Base-by-base conservation (phyloP, 1,140 invertebrate species). In the Nylanderia fulva region DNA sequence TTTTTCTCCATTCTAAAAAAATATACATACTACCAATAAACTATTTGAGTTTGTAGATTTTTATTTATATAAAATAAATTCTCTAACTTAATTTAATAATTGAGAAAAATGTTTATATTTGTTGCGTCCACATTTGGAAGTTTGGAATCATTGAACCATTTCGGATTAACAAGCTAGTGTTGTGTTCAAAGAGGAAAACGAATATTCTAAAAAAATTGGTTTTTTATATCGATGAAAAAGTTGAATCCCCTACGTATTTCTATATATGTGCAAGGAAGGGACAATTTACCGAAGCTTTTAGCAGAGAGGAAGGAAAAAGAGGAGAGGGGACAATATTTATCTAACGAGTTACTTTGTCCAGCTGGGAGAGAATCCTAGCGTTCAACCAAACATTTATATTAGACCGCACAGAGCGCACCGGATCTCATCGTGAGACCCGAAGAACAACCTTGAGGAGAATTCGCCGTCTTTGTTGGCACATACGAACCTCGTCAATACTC, bases 311-410 rank as follows among this genome's bases (percentile, higher is more conserved):
- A 33, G 29, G 45, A 48, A 48, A 48, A 48, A 45, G 45, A 5
- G 45, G 15, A 15, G 0, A 18, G 8, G 39, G 45, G 24, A 33
- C 27, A 58, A 80, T 82, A 54, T 68, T 79, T 79, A 48, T 54
- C 21, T 27, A 48, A 45, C 42, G 27, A 61, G 85, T 52, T 82
- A 54, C 42, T 24, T 8, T 36, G 27, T 68, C 21, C 58, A 86
- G 75, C 76, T 39, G 45, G 33, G 45, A 79, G 45, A 79, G 76
- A 79, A 79, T 36, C 29, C 42, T 36, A 79, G 48, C 33, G 29
- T 39, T 54, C 21, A 29, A 39, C 52, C 63, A 79, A 79, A 79
- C 76, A 79, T 79, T 79, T 79, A 68, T 79, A 68, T 79, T 66
- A 63, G 42, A 77, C 39, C 42, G 29, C 75, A 52, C 27, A 15